Evolutionary conservation across 2,113 vertebrate species (phyloP).

Genomic region (Microtus richardsoni): DNA sequence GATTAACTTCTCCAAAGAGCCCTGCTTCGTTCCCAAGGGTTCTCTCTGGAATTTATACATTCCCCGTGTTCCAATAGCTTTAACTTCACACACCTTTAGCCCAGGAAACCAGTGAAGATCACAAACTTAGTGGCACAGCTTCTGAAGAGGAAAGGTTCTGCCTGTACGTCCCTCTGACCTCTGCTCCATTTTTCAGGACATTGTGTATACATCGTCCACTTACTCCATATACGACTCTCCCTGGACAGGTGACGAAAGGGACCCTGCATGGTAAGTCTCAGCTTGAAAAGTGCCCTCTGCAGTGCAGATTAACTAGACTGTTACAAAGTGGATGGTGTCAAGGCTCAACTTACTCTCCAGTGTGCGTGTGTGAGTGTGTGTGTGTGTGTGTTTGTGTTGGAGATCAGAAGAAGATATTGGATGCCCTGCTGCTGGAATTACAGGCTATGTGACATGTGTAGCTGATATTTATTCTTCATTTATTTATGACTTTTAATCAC

Average conservation of each 20-base stretch:
- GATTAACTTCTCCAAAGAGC: not conserved
- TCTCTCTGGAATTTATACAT: not conserved
- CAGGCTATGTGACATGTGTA: not conserved
- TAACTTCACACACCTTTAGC: not conserved
- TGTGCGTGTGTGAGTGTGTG: not conserved
- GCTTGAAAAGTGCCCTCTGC: not conserved
- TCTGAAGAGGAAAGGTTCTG: not conserved
- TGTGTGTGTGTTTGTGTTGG: not conserved
- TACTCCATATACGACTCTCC: not conserved
- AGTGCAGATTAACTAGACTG: not conserved
- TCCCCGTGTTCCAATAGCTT: too few species aligned
- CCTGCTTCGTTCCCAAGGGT: not conserved
- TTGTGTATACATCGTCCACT: slow-evolving; percentile 24
- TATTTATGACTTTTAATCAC: not conserved
- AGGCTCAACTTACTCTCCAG: not conserved
- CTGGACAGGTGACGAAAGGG: not conserved
- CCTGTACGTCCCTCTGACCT: not conserved
- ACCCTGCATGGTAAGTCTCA: not conserved
- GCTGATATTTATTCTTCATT: too few species aligned
- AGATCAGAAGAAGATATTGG: not conserved
- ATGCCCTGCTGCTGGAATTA: not conserved
- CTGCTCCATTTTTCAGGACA: slow-evolving; percentile 57
- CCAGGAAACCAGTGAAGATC: not conserved
- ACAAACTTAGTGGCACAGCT: not conserved
- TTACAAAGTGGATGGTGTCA: not conserved